Evolutionary conservation across 1,140 invertebrate species (phyloP).

Genomic region (Luehdorfia chinensis): DNA sequence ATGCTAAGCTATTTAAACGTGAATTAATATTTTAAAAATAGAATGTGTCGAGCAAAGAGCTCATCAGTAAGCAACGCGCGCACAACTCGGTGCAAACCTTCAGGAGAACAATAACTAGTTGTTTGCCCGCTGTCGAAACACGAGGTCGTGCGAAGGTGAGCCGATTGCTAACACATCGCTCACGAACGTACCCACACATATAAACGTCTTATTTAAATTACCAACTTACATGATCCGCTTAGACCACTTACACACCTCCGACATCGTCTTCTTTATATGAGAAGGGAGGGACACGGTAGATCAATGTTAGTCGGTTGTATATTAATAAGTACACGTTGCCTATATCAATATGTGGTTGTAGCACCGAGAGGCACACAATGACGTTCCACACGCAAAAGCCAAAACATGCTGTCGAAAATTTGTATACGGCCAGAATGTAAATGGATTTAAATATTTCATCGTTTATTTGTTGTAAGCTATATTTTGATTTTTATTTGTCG

Average conservation of each 20-base stretch:
- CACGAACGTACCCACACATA: slow-evolving; percentile 44
- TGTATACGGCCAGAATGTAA: slow-evolving; percentile 41
- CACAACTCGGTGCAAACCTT: slow-evolving; percentile 57
- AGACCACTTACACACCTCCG: not conserved
- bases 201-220: slow-evolving; percentile 14
- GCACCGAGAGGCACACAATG: slow-evolving; percentile 29
- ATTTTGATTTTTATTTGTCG: slow-evolving; percentile 5
- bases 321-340: slow-evolving; percentile 7
- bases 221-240: slow-evolving; percentile 26
- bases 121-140: slow-evolving; percentile 60
- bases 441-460: slow-evolving; percentile 17
- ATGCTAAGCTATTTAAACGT: not conserved
- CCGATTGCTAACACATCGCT: slow-evolving; percentile 55
- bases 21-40: slow-evolving; percentile 49
- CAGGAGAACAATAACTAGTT: slow-evolving; percentile 65
- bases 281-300: slow-evolving; percentile 1
- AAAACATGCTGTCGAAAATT: slow-evolving; percentile 58
- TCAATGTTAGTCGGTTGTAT: slow-evolving; percentile 22
- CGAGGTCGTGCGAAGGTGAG: slow-evolving; percentile 72
- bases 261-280: not conserved
- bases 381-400: slow-evolving; percentile 47
- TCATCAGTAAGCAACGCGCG: slow-evolving; percentile 67
- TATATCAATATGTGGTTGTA: slow-evolving; percentile 24
- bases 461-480: not conserved
- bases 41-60: slow-evolving; percentile 32